Evolutionary conservation across 1,140 invertebrate genomes (phyloP), one percentile per base, ranked within the genome.

Genomic region (Laodelphax striatellus): DNA sequence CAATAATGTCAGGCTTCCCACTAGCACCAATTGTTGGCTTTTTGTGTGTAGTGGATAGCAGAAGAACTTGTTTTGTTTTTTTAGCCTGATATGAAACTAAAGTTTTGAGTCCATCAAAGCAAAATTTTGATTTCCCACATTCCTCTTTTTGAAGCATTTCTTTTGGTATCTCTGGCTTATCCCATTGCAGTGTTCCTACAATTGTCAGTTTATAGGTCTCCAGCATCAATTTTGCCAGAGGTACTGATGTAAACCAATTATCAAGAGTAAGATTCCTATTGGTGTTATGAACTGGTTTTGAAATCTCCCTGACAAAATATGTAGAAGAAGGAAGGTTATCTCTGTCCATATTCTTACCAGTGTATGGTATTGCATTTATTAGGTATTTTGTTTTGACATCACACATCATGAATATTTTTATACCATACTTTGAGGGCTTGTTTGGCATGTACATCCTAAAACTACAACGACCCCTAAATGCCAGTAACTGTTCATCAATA

Each of bases 391-490:
- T 69, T 55, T 43, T 50, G 31, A 67, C 64, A 64, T 73, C 69
- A 16, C 65, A 67, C 21, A 72, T 60, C 38, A 60, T 63, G 34
- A 68, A 42, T 54, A 75, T 65, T 69, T 77, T 76, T 17, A 78
- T 63, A 1, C 75, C 77, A 64, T 54, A 66, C 31, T 62, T 68
- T 61, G 42, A 62, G 57, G 9, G 55, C 17, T 61, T 61, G 21
- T 38, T 71, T 67, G 75, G 73, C 53, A 77, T 76, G 61, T 76
- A 77, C 62, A 73, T 70, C 28, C 67, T 62, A 57, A 76, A 73
- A 41, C 57, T 57, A 61, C 71, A 74, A 11, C 67, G 34, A 13
- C 72, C 75, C 43, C 72, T 52, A 68, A 76, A 76, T 24, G 64
- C 54, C 0, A 75, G 42, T 11, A 75, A 62, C 22, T 69, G 66